A percentile compares a stretch with the other conserved stretches of the same genome.
Conservation (phyloP, 2,797 vertebrate species). For the Menidia menidia region DNA sequence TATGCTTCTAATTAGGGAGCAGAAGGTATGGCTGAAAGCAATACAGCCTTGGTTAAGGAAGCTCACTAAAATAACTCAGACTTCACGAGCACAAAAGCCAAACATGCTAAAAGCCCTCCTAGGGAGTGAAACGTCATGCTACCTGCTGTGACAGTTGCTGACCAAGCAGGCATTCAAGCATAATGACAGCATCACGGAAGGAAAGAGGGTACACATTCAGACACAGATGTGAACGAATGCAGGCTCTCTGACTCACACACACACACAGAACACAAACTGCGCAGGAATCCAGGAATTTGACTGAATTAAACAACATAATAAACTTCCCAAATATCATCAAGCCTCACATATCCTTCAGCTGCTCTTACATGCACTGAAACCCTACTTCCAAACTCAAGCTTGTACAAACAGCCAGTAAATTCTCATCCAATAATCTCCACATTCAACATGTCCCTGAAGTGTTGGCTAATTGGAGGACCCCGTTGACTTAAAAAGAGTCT, state of each 20-base stretch:
- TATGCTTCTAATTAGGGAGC: background rate
- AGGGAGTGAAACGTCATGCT: constrained; percentile 51
- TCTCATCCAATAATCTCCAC: constrained; percentile 47
- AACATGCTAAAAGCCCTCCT: constrained; percentile 56
- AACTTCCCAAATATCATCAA: background rate
- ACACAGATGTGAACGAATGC: constrained; percentile 26
- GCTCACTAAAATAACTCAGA: constrained; percentile 36
- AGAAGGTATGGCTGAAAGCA: constrained; percentile 19
- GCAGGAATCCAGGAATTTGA: constrained; percentile 7
- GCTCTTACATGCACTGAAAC: constrained; percentile 17
- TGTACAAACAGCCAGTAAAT: constrained; percentile 35
- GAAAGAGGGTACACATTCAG: constrained; percentile 32
- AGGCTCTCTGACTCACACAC: background rate
- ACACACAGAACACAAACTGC: constrained; percentile 15
- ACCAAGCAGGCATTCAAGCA: constrained; percentile 59
- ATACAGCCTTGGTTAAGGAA: constrained; percentile 23
- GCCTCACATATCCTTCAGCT: constrained; percentile 9
- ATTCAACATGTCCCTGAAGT: constrained; percentile 59
- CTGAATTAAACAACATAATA: background rate
- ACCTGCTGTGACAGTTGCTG: constrained; percentile 40
- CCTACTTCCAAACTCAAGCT: constrained; percentile 33
- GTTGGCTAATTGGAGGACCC: constrained; percentile 66
- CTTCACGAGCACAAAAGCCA: constrained; percentile 7
- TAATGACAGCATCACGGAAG: constrained; percentile 56
- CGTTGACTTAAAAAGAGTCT: constrained; percentile 59